Base-by-base conservation (phyloP, 2,888 invertebrate species). In the Acronicta alni region DNA sequence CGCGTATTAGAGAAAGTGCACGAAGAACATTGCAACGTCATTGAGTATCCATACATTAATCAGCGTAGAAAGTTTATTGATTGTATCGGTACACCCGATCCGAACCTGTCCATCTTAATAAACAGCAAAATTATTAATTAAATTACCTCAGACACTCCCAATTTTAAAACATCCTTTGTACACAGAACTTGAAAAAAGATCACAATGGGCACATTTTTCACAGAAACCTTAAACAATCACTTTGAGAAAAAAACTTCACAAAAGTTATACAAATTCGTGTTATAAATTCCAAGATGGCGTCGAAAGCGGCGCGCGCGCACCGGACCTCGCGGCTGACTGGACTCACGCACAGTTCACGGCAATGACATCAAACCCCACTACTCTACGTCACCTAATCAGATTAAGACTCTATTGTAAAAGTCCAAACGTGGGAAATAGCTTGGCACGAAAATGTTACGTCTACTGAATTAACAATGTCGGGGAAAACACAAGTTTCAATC, bases 261-360 rank as follows among this genome's bases (percentile, higher is more conserved):
- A 63, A 45, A 57, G 46, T 58, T 46, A 15, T 38, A 56, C 26
- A 52, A 66, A 37, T 59, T 49, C 58, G 58, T 67, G 61, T 77
- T 69, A n/a, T 12, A 63, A 58, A 51, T 43, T 60, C 26, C 80
- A 83, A 87, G 71, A 85, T 86, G 82, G 86, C 84, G 79, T 67
- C 60, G 56, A 57, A 57, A 65, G 67, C 77, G 66, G 78, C 87
- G 83, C 81, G 70, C 74, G 80, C 86, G 86, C 86, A 83, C 87
- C 88, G 87, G 86, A 87, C 83, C 88, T 87, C 81, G 82, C 85
- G 86, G 84, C 87, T 85, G 87, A 92, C 90, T 90, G 90, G 83
- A 84, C 86, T 72, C 83, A 81, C 83, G 84, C 89, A 83, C 80
- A 57, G 79, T 77, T 82, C 86, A 84, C 84, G 82, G 86, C 86